A percentile compares a stretch with the other conserved stretches of the same genome.
Conservation (phyloP, 2,888 invertebrate genomes). For the Fragum sueziense region DNA sequence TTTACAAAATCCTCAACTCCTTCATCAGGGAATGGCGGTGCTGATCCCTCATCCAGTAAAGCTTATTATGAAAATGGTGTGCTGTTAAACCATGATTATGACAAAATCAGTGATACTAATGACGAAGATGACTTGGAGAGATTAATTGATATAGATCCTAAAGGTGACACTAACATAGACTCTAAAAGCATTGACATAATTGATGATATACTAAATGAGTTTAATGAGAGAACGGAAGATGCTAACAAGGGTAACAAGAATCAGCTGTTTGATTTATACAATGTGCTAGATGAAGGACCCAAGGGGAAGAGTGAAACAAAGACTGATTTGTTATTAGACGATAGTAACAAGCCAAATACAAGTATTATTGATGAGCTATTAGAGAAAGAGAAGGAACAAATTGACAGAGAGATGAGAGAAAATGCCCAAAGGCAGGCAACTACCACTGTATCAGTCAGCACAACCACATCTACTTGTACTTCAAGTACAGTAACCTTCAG, state of each 20-base stretch:
- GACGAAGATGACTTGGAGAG: slow-evolving; percentile 54
- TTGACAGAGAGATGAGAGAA: slow-evolving; percentile 54
- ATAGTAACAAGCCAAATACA: slow-evolving; percentile 40
- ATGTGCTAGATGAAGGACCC: slow-evolving; percentile 44
- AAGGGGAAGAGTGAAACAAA: slow-evolving; percentile 31
- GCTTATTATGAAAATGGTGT: slow-evolving; percentile 54
- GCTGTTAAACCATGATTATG: slow-evolving; percentile 55
- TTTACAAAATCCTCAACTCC: slow-evolving; percentile 40
- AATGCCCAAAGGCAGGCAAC: slow-evolving; percentile 42
- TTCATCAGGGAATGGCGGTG: slow-evolving; percentile 2
- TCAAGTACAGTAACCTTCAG: slow-evolving; percentile 17
- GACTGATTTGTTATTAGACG: slow-evolving; percentile 28
- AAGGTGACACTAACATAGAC: slow-evolving; percentile 41
- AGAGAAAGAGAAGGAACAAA: slow-evolving; percentile 51
- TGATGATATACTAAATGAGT: slow-evolving; percentile 52
- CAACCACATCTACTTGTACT: slow-evolving; percentile 9
- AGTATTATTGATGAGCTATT: slow-evolving; percentile 48
- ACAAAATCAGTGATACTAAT: slow-evolving; percentile 58
- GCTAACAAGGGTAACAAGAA: slow-evolving; percentile 36
- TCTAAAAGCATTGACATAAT: slow-evolving; percentile 39
- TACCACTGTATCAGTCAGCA: neutral
- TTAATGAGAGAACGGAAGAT: slow-evolving; percentile 54
- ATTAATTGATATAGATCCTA: slow-evolving; percentile 34
- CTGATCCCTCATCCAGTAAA: slow-evolving; percentile 33
- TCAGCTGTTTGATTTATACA: slow-evolving; percentile 40